Conservation (phyloP, 2,797 vertebrate genomes). For the Chelon auratus region DNA sequence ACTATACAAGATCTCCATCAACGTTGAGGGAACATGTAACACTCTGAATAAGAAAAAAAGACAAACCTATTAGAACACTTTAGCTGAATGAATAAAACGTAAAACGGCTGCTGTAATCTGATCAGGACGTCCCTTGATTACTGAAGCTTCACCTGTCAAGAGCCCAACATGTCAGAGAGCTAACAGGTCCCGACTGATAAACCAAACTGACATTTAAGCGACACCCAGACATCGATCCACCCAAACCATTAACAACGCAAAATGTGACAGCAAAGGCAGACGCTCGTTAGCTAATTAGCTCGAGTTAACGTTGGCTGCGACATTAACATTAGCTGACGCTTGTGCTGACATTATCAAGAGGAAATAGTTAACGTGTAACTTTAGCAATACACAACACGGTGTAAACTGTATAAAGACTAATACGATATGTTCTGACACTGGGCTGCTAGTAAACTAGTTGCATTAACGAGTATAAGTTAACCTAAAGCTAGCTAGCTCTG, state of each 20-base stretch:
- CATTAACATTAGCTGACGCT: background rate
- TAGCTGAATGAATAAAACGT: background rate
- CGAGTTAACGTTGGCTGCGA: background rate
- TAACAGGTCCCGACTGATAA: background rate
- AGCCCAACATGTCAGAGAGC: slow-evolving; percentile 4
- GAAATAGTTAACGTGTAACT: background rate
- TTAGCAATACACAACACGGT: accelerated
- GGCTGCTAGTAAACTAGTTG: background rate
- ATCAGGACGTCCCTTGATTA: background rate
- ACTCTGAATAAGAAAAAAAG: background rate
- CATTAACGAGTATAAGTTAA: accelerated
- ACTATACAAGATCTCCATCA: slow-evolving; percentile 15
- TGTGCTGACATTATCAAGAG: background rate
- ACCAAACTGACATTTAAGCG: background rate
- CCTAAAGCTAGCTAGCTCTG: background rate
- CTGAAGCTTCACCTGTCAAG: slow-evolving; percentile 35
- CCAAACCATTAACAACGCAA: background rate
- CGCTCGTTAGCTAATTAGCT: background rate
- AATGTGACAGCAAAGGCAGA: background rate
- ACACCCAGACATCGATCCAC: background rate
- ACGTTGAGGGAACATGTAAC: background rate
- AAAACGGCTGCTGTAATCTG: background rate
- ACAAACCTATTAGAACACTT: background rate
- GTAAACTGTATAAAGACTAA: too few species aligned
- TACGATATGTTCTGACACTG: background rate